Conservation (phyloP, 1,140 invertebrate species). For the Cyclina sinensis region DNA sequence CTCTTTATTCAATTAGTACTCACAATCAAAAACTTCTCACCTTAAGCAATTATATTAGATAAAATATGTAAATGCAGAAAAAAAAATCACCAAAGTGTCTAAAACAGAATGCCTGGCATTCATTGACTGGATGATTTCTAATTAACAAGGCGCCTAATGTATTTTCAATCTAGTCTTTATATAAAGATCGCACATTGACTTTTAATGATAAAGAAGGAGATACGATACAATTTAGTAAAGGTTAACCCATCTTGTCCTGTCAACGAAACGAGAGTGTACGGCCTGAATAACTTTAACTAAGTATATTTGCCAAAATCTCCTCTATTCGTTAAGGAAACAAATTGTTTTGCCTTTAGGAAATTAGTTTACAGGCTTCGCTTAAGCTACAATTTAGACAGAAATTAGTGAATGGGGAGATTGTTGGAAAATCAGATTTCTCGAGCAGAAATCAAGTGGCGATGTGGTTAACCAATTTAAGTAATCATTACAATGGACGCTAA, state of each 20-base stretch:
- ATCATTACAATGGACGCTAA: background rate
- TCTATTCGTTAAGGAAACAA: conserved; percentile 67
- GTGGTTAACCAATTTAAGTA: conserved; percentile 40
- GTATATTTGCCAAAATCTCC: conserved; percentile 45
- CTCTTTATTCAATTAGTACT: too few species aligned
- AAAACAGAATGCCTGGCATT: background rate
- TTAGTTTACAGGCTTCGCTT: conserved; percentile 62
- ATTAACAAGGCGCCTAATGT: background rate
- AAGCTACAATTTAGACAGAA: conserved; percentile 61
- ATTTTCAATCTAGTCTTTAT: background rate
- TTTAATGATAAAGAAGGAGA: background rate
- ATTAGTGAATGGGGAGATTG: conserved; percentile 44
- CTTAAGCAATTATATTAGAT: too few species aligned
- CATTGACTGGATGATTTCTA: background rate
- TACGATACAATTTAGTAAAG: background rate
- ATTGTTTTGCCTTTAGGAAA: conserved; percentile 68
- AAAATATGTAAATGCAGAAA: too few species aligned
- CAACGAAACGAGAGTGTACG: conserved; percentile 17
- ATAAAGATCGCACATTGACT: background rate
- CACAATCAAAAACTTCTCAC: too few species aligned
- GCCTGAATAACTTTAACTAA: conserved; percentile 48
- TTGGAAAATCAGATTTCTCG: conserved; percentile 59
- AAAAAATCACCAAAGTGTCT: too few species aligned
- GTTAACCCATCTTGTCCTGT: background rate
- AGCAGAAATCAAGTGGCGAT: conserved; percentile 59